phyloP scores from a whole-genome alignment of 2,888 invertebrate species.

The Cenopis cana region DNA sequence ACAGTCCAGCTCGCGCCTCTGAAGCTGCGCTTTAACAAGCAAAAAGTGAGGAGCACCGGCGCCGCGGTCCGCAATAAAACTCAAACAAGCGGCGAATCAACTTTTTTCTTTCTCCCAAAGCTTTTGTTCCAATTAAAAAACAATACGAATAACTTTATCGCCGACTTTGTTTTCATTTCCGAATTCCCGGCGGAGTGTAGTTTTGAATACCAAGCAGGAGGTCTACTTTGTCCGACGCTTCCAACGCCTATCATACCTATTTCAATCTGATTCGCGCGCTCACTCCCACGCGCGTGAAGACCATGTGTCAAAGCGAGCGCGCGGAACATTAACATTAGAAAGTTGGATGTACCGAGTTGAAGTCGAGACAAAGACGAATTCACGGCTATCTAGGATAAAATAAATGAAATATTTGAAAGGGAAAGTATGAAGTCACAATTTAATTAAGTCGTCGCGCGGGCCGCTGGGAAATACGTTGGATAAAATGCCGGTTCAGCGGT shows the following conservation, averaged over 20 bases:
- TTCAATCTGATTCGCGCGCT: not conserved
- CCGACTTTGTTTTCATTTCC: slow-evolving; percentile 37
- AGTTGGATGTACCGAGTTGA: not conserved
- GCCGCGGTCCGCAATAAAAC: slow-evolving; percentile 13
- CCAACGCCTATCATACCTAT: not conserved
- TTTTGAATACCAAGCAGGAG: slow-evolving; percentile 26
- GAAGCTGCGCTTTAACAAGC: not conserved
- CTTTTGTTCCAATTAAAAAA: slow-evolving; percentile 36
- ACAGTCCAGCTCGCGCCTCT: not conserved
- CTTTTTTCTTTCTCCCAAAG: slow-evolving; percentile 19
- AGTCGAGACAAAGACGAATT: not conserved
- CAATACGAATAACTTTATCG: slow-evolving; percentile 30
- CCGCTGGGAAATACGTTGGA: not conserved
- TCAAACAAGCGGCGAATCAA: slow-evolving; percentile 21
- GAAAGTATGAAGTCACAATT: slow-evolving; percentile 23
- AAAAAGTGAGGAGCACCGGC: not conserved
- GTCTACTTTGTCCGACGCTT: not conserved
- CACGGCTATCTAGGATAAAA: not conserved
- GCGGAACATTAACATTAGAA: not conserved
- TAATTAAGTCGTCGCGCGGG: slow-evolving; percentile 14
- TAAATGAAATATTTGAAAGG: slow-evolving; percentile 21
- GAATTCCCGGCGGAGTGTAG: slow-evolving; percentile 17
- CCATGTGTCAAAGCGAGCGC: not conserved
- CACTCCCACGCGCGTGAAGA: not conserved
- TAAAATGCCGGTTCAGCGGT: too few species aligned